Base-by-base conservation (phyloP, 1,140 invertebrate species). In the Pissodes strobi region DNA sequence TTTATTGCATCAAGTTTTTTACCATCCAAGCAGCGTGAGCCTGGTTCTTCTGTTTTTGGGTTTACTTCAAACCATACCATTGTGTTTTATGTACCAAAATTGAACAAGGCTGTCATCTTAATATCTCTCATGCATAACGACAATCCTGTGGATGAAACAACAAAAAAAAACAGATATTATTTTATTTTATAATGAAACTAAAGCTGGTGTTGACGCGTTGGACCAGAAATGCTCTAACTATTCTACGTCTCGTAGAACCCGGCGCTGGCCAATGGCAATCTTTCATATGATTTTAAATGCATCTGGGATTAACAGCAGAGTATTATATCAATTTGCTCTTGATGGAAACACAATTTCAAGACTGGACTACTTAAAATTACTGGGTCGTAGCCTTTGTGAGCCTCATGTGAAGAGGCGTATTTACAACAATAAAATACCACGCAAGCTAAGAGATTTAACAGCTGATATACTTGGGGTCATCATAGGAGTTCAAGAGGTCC, bases 81-180 rank as follows among this genome's bases (percentile, higher is more conserved):
- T 30, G 60, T 71, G 19, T 74, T 72, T 9, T 76, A 77, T 48
- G 64, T 71, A 22, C 61, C 55, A 9, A 60, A 49, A 49, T 52
- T n/a, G 70, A 67, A 34, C 27, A 67, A 38, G 23, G 10, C 15
- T 13, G 45, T 60, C 1, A 17, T 48, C 4, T 13, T 49, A 5
- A 13, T 57, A 18, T 57, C 56, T 2, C 43, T 52, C 6, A 59
- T 63, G 51, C 60, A 63, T 27, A 52, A 63, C 15, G 51, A 56
- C 2, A 8, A 52, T 10, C n/a, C n/a, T 38, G 17, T 34, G 6
- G 43, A 56, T 48, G n/a, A 10, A 38, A 12, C 43, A 43, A 51
- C 41, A 37, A 9, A 12, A 37, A 4, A 68, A 68, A 21, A 34
- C 65, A 46, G 62, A 58, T 64, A 72, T 68, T 22, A 72, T 61